Evolutionary conservation across 2,797 vertebrate species (phyloP), one percentile per base, ranked within the genome.

Genomic region (Eptatretus atami): DNA sequence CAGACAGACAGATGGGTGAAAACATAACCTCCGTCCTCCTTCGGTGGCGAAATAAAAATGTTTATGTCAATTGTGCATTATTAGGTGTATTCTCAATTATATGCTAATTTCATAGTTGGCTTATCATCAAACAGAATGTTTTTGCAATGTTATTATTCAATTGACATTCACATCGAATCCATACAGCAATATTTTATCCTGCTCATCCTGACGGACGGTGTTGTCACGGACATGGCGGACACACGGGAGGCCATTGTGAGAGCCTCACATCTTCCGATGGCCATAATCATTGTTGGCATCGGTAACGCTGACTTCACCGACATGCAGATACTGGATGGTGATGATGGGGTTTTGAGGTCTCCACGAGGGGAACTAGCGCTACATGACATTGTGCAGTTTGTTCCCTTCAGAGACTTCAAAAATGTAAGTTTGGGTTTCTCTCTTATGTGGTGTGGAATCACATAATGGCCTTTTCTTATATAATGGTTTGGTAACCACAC

Each of bases 341-440:
- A 79, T 8, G 76, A 77, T 1, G 77, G 78, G 44, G 70, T 75
- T 44, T 72, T 77, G 65, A 76, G 75, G 3, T 75, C 77, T 55
- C 73, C 69, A 69, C 72, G 65, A 65, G 77, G 68, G 57, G 67
- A 71, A 57, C 67, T 74, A 0, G 76, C 77, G 0, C 71, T 74
- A 63, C 72, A 78, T 0, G 78, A 80, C 72, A 80, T 79, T 1
- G 78, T 80, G 57, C 78, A 80, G 69, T 80, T 80, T 3, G 77
- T 79, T 65, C 78, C 78, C 31, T 77, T 80, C 69, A 71, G 78
- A 52, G 77, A 80, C 66, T 78, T 80, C 69, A 80, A 80, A 69
- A 77, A 78, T 54, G 78, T 80, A 66, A 74, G 77, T 70, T 13
- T 24, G 14, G 63, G 65, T 65, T 15, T 54, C 61, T 15, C 10